Conservation (phyloP, 2,113 vertebrate species). For the Psittacara wagleri region DNA sequence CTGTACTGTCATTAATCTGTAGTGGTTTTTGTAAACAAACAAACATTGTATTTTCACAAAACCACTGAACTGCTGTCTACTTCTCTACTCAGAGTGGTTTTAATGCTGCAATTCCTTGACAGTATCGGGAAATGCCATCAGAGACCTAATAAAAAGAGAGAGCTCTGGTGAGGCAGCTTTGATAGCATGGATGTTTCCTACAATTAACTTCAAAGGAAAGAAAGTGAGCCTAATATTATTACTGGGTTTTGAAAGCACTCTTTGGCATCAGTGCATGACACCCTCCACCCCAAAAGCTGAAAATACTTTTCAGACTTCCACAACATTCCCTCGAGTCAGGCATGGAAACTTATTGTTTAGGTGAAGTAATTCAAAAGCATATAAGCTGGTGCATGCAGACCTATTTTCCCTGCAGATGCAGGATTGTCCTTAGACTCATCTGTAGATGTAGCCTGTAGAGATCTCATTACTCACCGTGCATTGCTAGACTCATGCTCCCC, state of each 20-base stretch:
- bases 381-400: not conserved
- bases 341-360: conserved; percentile 6
- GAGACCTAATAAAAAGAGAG: conserved; percentile 30
- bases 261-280: conserved; percentile 23
- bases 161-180: conserved; percentile 31
- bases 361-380: not conserved
- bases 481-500: not conserved
- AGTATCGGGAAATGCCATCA: conserved; percentile 41
- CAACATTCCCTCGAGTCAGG: not conserved
- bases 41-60: conserved; percentile 6
- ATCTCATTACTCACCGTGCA: not conserved
- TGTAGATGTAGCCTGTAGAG: not conserved
- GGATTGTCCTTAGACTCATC: not conserved
- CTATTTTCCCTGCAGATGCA: not conserved
- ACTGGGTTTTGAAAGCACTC: not conserved
- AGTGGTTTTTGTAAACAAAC: conserved; percentile 29
- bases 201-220: conserved; percentile 40
- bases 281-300: conserved; percentile 1
- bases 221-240: conserved; percentile 3
- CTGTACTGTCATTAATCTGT: not conserved
- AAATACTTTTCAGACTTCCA: conserved; percentile 37
- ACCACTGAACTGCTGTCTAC: not conserved
- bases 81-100: not conserved
- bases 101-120: conserved; percentile 31
- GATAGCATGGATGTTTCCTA: conserved; percentile 10